phyloP scores from a whole-genome alignment of 2,797 vertebrate genomes.

The Scolopax rusticola region DNA sequence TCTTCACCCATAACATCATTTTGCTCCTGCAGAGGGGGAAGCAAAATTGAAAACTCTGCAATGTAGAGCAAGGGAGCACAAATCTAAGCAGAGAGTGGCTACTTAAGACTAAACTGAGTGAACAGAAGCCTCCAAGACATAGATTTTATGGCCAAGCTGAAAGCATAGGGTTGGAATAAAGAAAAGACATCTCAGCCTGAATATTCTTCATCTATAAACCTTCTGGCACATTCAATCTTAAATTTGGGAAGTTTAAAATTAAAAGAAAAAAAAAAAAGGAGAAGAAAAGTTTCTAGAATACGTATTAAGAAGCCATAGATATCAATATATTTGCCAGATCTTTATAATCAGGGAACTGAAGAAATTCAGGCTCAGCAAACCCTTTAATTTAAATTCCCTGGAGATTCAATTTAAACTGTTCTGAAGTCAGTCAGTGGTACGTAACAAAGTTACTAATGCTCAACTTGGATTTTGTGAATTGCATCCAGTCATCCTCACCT shows the following conservation, averaged over 20 bases:
- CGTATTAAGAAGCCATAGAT: not conserved
- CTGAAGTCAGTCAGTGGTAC: not conserved
- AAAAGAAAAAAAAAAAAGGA: not conserved
- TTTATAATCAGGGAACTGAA: not conserved
- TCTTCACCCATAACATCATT: not conserved
- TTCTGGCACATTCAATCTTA: not conserved
- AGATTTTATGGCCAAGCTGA: not conserved
- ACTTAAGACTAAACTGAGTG: not conserved
- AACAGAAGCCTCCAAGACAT: fast-evolving
- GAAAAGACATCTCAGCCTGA: not conserved
- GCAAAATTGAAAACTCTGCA: not conserved
- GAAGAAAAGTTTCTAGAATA: not conserved
- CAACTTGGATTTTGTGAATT: not conserved
- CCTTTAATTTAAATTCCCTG: not conserved
- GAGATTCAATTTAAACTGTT: not conserved
- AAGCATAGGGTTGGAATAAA: not conserved
- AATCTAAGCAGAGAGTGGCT: not conserved
- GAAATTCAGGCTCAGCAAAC: not conserved
- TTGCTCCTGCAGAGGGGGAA: not conserved
- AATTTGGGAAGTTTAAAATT: not conserved
- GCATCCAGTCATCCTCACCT: not conserved
- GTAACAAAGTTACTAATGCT: not conserved
- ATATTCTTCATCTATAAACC: not conserved
- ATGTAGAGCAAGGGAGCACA: not conserved
- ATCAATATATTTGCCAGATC: not conserved